A percentile compares a stretch with the other conserved stretches of the same genome.
These are phyloP conservation scores for Drosophila prosaltans DNA, from an alignment of 1,140 invertebrate genomes.

Conservation along the genomic window DNA sequence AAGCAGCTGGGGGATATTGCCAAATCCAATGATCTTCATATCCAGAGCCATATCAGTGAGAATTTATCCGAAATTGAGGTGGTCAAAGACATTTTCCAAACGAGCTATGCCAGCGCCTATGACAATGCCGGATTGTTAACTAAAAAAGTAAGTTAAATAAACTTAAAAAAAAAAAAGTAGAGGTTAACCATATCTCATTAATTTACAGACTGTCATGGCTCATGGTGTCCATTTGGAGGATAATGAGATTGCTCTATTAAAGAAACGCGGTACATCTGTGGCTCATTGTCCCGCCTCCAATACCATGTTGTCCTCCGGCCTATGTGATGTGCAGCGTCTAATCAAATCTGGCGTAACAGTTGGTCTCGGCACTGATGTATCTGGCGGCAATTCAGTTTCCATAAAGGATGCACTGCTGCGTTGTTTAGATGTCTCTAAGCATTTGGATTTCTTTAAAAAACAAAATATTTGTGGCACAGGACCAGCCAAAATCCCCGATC, in stretches of 20 bases:
- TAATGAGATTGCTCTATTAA: slow-evolving; percentile 88
- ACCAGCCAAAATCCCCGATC: slow-evolving; percentile 22
- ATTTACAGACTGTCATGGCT: slow-evolving; percentile 86
- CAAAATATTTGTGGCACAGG: slow-evolving; percentile 70
- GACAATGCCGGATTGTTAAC: slow-evolving; percentile 89
- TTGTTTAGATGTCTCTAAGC: slow-evolving; percentile 89
- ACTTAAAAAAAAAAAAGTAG: neutral
- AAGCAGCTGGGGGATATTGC: slow-evolving; percentile 88
- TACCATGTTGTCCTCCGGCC: slow-evolving; percentile 90
- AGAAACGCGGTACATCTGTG: slow-evolving; percentile 86
- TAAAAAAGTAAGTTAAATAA: slow-evolving; percentile 85
- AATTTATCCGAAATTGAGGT: slow-evolving; percentile 88
- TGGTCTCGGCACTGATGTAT: slow-evolving; percentile 95
- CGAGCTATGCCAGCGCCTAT: slow-evolving; percentile 90
- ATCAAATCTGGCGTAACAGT: slow-evolving; percentile 88
- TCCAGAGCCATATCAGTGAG: slow-evolving; percentile 95
- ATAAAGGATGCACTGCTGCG: slow-evolving; percentile 90
- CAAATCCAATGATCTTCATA: slow-evolving; percentile 86
- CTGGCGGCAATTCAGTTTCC: slow-evolving; percentile 90
- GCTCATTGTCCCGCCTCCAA: slow-evolving; percentile 96
- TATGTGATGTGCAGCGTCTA: slow-evolving; percentile 90
- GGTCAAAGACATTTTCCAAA: slow-evolving; percentile 86
- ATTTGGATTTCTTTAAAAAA: slow-evolving; percentile 84
- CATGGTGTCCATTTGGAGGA: slow-evolving; percentile 91
- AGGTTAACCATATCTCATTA: neutral